Percentiles rank a stretch among this genome's conserved stretches.
These are phyloP conservation scores for Fratercula arctica DNA, from an alignment of 2,797 vertebrate species.

Conservation along the genomic window DNA sequence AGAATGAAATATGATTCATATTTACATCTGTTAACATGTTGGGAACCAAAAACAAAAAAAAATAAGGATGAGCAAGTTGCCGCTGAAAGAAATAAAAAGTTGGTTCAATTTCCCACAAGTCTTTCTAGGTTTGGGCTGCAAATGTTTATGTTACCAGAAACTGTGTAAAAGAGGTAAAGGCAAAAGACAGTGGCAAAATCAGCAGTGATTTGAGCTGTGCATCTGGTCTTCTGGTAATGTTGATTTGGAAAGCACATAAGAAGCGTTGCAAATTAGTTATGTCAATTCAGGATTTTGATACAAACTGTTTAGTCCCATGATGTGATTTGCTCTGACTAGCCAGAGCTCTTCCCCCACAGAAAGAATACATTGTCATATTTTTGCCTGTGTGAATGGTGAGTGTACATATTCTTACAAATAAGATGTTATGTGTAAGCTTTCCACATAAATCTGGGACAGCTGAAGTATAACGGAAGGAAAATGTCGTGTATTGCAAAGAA, in stretches of 20 bases:
- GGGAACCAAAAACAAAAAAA: background rate
- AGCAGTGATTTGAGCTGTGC: slow-evolving; percentile 2
- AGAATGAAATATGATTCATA: slow-evolving; percentile 79
- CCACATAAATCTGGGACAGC: slow-evolving; percentile 21
- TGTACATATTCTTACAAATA: background rate
- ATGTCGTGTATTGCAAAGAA: background rate
- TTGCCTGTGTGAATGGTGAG: slow-evolving; percentile 17
- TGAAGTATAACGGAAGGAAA: slow-evolving; percentile 41
- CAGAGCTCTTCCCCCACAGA: slow-evolving; percentile 3
- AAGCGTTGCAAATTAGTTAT: slow-evolving; percentile 27
- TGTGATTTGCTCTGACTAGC: background rate
- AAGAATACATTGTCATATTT: slow-evolving; percentile 22
- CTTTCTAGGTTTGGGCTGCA: slow-evolving; percentile 67
- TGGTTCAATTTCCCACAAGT: slow-evolving; percentile 61
- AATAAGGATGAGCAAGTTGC: slow-evolving; percentile 59
- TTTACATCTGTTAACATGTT: slow-evolving; percentile 74
- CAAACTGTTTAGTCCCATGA: background rate
- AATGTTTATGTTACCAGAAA: slow-evolving; percentile 64
- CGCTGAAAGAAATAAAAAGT: slow-evolving; percentile 44
- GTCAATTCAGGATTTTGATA: slow-evolving; percentile 33
- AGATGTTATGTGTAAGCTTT: slow-evolving; percentile 35
- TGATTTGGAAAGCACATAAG: background rate
- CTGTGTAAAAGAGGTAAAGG: slow-evolving; percentile 19
- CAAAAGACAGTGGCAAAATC: slow-evolving; percentile 9
- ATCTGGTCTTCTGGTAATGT: background rate